These are phyloP conservation scores for Mesembrinibis cayennensis DNA, from an alignment of 2,113 vertebrate species.

Conservation along the genomic window DNA sequence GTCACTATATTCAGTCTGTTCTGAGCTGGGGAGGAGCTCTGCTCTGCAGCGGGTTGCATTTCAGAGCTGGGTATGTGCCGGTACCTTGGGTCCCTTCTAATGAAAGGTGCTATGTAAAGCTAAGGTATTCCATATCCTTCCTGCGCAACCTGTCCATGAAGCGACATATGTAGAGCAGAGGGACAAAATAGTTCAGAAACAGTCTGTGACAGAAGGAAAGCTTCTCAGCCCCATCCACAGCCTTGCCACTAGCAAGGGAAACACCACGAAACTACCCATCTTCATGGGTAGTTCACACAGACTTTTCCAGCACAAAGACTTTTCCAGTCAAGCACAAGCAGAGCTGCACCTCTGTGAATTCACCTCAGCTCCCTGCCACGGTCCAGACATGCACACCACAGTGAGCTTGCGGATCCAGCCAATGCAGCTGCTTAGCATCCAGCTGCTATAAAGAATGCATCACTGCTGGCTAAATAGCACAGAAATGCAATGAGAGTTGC, in stretches of 20 bases:
- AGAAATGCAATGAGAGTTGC: rapidly evolving
- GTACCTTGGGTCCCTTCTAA: neutral
- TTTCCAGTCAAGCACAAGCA: neutral
- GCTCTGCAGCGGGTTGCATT: neutral
- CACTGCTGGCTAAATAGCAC: neutral
- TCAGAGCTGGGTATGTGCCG: neutral
- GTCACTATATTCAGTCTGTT: neutral
- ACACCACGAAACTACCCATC: neutral
- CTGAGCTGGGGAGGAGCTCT: neutral
- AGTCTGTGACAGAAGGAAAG: neutral
- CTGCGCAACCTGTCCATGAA: neutral
- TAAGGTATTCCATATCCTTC: neutral
- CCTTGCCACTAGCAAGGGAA: neutral
- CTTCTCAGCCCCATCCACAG: neutral
- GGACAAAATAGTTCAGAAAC: neutral
- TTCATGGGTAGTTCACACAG: neutral
- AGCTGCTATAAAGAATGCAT: neutral
- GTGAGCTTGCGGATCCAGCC: neutral
- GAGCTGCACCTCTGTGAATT: neutral
- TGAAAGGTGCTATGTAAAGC: neutral
- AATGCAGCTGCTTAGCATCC: neutral
- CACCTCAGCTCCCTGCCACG: rapidly evolving
- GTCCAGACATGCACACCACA: neutral
- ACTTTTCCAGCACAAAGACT: neutral
- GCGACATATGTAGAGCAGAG: rapidly evolving